Base-by-base conservation (phyloP, 2,888 invertebrate genomes). In the Agrotis clavis region DNA sequence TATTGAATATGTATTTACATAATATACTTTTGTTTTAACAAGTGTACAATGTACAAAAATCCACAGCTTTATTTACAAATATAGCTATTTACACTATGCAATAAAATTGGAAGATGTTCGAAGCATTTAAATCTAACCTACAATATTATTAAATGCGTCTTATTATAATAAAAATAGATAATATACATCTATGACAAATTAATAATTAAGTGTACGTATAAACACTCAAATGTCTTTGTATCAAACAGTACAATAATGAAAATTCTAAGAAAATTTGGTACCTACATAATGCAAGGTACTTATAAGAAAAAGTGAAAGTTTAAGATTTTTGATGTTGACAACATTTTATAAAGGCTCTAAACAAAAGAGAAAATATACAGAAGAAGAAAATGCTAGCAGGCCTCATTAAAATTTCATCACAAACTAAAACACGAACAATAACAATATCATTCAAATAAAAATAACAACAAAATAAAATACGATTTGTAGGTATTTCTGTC, bases 21-120 rank as follows among this genome's bases (percentile, higher is more conserved):
- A 84, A 85, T 83, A 83, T 83, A 83, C 83, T 83, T 87, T 83
- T 83, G 84, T 82, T 84, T 79, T 86, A 87, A 88, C 87, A 88
- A 88, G 83, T 90, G 88, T 89, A 89, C 89, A 88, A 85, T 85
- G 82, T 89, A 87, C 88, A 90, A 89, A 90, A 87, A 82, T 82
- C 81, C 74, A 85, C 74, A 74, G 83, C 68, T 79, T 81, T 88
- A 87, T 88, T 85, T 88, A 88, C 87, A 87, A 79, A 81, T 66
- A 77, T 82, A 81, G 79, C 80, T 86, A 87, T 86, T 81, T 87
- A 86, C 83, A 85, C 63, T 79, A 78, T 76, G 85, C 83, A 81
- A 81, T 82, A 75, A 74, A 79, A 77, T 41, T 86, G 82, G 83
- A 85, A 86, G 81, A 85, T 82, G 65, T 76, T 74, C 67, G 48